Evolutionary conservation across 1,140 invertebrate species (phyloP).

Genomic region (Lysiphlebus fabarum): DNA sequence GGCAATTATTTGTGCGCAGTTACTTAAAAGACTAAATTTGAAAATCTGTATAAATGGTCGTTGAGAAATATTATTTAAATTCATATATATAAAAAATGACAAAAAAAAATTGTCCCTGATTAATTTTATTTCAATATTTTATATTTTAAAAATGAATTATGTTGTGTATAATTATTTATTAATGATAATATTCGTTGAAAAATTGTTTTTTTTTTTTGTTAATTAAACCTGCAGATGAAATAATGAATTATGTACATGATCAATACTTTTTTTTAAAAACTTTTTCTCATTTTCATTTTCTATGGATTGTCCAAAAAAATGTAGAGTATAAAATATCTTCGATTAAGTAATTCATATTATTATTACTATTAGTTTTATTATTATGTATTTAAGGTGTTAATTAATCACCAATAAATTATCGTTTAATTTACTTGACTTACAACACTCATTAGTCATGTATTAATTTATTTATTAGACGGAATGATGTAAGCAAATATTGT

Average conservation of each 20-base stretch:
- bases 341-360: neutral
- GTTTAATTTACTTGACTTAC: neutral
- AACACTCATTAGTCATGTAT: neutral
- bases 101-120: too few species aligned
- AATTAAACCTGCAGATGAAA: too few species aligned
- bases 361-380: neutral
- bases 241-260: too few species aligned
- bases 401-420: neutral
- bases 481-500: conserved; percentile 21
- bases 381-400: neutral
- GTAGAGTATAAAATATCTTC: conserved; percentile 14
- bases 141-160: too few species aligned
- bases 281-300: neutral
- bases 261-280: too few species aligned
- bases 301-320: conserved; percentile 18
- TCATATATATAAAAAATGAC: neutral
- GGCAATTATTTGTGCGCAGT: conserved; percentile 13
- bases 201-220: too few species aligned
- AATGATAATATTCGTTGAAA: too few species aligned
- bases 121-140: too few species aligned
- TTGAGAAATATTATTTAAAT: neutral
- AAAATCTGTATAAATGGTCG: neutral
- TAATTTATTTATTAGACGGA: conserved; percentile 21
- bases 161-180: too few species aligned
- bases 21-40: conserved; percentile 8